Evolutionary conservation across 92 coral and sea anemone species (phyloP).

Genomic region (Virgularia gustaviana): DNA sequence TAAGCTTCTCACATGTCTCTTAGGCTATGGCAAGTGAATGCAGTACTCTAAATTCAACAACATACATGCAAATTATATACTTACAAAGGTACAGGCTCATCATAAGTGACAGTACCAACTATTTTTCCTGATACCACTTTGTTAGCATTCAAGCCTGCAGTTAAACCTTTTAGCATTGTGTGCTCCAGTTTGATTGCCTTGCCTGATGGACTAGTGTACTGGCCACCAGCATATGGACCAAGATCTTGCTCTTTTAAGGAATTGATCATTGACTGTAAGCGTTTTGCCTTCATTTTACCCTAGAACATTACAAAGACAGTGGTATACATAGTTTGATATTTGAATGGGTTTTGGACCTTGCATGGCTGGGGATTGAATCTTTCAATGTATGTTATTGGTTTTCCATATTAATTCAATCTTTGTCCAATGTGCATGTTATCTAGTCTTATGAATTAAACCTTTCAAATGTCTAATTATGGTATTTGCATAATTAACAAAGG

Average conservation of each 20-base stretch:
- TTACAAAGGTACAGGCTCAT: conserved; percentile 92
- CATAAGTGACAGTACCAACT: conserved; percentile 87
- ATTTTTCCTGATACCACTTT: conserved; percentile 84
- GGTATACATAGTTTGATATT: too few species aligned
- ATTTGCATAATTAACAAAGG: too few species aligned
- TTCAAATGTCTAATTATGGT: too few species aligned
- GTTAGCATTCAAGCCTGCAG: conserved; percentile 65
- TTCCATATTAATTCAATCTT: too few species aligned
- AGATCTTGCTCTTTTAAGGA: conserved; percentile 75
- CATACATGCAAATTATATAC: conserved; percentile 21
- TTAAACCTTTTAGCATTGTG: conserved; percentile 53
- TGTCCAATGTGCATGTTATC: too few species aligned
- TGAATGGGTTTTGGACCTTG: too few species aligned
- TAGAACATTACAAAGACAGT: conserved; percentile 42
- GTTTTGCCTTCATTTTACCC: conserved; percentile 89
- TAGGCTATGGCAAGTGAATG: neutral
- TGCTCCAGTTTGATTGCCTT: conserved; percentile 62
- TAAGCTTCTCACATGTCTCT: neutral
- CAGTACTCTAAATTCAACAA: neutral
- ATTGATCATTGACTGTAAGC: conserved; percentile 75
- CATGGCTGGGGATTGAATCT: too few species aligned
- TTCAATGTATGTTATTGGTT: too few species aligned
- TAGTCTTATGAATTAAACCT: too few species aligned
- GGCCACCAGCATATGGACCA: conserved; percentile 84
- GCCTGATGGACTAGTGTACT: conserved; percentile 75